Percentiles rank a stretch among this genome's conserved stretches.
Evolutionary conservation across 92 coral and sea anemone species (phyloP).

Genomic region (Muricea muricata): DNA sequence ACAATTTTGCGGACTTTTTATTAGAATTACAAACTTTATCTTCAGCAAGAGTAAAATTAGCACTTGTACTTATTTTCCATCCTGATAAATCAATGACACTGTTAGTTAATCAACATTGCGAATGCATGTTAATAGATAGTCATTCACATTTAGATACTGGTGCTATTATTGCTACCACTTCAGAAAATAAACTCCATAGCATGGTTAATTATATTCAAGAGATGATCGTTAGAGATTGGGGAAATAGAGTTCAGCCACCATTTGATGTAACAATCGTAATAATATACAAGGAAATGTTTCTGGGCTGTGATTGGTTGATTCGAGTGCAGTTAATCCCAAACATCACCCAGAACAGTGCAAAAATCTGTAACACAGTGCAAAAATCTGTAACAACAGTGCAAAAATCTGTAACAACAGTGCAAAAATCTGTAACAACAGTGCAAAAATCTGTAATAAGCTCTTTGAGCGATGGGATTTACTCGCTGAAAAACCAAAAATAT

Average conservation of each 20-base stretch:
- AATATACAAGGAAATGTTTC: too few species aligned
- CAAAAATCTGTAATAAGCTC: too few species aligned
- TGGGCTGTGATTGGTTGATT: too few species aligned
- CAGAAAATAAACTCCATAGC: background rate
- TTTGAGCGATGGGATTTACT: too few species aligned
- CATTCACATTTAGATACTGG: constrained; percentile 49
- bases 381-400: too few species aligned
- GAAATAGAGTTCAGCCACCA: constrained; percentile 2
- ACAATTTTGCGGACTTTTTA: constrained; percentile 34
- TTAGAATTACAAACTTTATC: background rate
- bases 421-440: too few species aligned
- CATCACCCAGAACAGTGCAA: too few species aligned
- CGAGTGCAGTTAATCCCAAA: too few species aligned
- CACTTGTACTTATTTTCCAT: constrained; percentile 50
- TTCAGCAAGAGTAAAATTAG: constrained; percentile 38
- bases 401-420: too few species aligned
- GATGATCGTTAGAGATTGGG: constrained; percentile 56
- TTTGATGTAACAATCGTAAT: constrained; percentile 52
- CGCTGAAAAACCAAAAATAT: too few species aligned
- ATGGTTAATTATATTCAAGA: constrained; percentile 40
- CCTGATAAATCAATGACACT: constrained; percentile 54
- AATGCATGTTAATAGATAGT: constrained; percentile 48
- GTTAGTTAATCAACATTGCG: constrained; percentile 21
- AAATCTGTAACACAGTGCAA: too few species aligned
- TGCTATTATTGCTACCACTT: constrained; percentile 45